phyloP scores from a whole-genome alignment of 2,888 invertebrate species.

The Limnephilus lunatus region DNA sequence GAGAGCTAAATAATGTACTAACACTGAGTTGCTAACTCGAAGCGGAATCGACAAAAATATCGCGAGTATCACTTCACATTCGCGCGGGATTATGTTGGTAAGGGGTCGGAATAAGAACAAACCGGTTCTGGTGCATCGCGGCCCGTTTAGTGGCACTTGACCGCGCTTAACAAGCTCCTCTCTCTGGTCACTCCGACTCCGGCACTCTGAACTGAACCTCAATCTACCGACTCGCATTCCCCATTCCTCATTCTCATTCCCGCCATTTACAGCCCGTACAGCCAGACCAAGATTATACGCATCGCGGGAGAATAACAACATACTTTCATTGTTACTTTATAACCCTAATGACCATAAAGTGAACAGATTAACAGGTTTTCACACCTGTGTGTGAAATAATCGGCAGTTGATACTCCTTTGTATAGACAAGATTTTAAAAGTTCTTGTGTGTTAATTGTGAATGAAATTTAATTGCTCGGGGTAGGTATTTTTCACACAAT shows the following conservation, averaged over 20 bases:
- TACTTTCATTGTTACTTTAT: not conserved
- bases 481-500: not conserved
- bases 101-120: conserved; percentile 40
- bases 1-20: conserved; percentile 26
- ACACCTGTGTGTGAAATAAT: not conserved
- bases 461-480: not conserved
- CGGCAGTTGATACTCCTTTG: no score
- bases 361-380: not conserved
- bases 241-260: conserved; percentile 16
- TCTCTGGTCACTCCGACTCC: not conserved
- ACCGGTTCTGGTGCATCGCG: conserved; percentile 50
- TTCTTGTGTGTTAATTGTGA: not conserved
- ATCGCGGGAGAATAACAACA: not conserved
- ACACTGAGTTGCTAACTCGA: conserved; percentile 44
- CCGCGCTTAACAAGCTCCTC: conserved; percentile 39
- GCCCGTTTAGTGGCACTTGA: conserved; percentile 49
- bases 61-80: conserved; percentile 65
- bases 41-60: conserved; percentile 46
- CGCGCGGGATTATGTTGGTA: conserved; percentile 65
- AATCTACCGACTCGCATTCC: not conserved
- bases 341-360: not conserved
- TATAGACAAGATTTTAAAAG: no score
- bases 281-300: not conserved
- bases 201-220: no score
- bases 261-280: conserved; percentile 27